These are phyloP conservation scores for Aphidius ervi DNA, from an alignment of 1,140 invertebrate genomes.

Conservation along the genomic window DNA sequence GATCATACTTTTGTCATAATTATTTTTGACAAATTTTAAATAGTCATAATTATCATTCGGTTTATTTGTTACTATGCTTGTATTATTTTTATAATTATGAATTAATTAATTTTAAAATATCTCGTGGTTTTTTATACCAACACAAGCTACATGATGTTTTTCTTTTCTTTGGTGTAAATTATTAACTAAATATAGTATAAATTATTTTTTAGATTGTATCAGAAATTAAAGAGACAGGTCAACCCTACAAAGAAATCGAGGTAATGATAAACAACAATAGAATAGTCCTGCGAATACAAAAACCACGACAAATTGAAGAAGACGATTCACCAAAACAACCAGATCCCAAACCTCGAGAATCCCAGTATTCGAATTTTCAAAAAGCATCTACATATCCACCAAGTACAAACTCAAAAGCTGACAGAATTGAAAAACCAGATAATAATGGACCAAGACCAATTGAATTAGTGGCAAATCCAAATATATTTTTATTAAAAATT, in stretches of 20 bases:
- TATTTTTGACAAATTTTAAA: too few species aligned
- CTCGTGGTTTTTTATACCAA: too few species aligned
- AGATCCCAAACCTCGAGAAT: too few species aligned
- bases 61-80: too few species aligned
- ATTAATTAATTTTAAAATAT: too few species aligned
- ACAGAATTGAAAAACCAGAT: conserved; percentile 17
- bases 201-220: conserved; percentile 28
- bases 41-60: too few species aligned
- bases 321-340: conserved; percentile 32
- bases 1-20: too few species aligned
- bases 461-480: conserved; percentile 41
- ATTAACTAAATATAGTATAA: not conserved
- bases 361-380: not conserved
- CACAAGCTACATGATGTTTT: too few species aligned
- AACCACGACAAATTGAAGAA: conserved; percentile 17
- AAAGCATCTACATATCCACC: not conserved
- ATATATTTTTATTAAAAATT: conserved; percentile 43
- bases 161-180: too few species aligned
- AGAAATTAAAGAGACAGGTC: conserved; percentile 31
- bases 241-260: conserved; percentile 44
- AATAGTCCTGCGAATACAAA: conserved; percentile 40
- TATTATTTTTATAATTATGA: too few species aligned
- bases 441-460: conserved; percentile 15
- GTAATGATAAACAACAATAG: conserved; percentile 42
- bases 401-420: not conserved